Evolutionary conservation across 37 sponge, comb jelly and placozoan genomes (phyloP), one percentile per base, ranked within the genome.

Genomic region (Halichondria panicea): DNA sequence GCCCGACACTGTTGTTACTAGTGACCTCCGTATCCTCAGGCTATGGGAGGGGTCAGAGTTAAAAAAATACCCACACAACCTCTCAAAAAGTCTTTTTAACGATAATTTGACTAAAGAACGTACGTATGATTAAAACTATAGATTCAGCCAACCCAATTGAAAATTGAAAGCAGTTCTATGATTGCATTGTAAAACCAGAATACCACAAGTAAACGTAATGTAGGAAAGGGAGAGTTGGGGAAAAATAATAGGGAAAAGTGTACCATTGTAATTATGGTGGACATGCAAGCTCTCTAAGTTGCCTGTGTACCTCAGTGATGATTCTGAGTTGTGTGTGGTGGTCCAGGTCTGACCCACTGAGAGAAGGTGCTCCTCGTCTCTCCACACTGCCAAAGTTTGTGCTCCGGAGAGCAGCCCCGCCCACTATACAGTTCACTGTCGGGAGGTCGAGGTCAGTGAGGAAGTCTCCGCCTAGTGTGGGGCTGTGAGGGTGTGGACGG

Each of bases 401-500:
- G 2, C 42, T 21, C 15, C 79, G 68, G 56, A 58, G 9, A 41
- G 28, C 27, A 6, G 56, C 66, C 42, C 67, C 79, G 34, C 89
- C 78, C 58, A 88, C 74, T 7, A 81, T 25, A 32, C 78, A 70
- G 55, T 88, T 37, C 1, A 82, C 38, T 9, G 79, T 43, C 0
- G 39, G 50, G 19, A 88, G 60, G 19, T 71, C 79, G 45, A 88
- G 52, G 22, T 88, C 89, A 63, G 50, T 39, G 8, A 88, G 65
- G 60, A 82, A 88, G 81, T 88, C 89, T 12, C 78, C 83, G 12
- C 72, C 89, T 30, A 88, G 45, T 24, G 78, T 71, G 24, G 89
- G 89, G 58, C 89, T 83, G 71, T 21, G 39, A 50, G 42, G 19
- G 30, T 27, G 44, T 25, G 42, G 11, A 58, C 15, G 30, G 57